Base-by-base conservation (phyloP, 2,888 invertebrate species). In the Tenthredo notha region DNA sequence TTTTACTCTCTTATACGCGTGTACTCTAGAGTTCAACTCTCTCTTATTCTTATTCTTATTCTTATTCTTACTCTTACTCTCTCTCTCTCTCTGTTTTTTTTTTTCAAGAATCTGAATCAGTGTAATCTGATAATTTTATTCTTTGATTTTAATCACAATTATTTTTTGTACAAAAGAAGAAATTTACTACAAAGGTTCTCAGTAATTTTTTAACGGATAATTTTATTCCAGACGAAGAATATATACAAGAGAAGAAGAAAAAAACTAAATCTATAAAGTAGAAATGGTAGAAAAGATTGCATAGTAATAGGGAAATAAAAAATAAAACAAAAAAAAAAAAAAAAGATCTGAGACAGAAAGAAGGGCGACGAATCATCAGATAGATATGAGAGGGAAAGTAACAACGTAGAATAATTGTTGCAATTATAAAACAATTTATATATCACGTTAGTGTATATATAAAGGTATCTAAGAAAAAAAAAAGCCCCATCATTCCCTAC, bases 11-110 rank as follows among this genome's bases (percentile, higher is more conserved):
- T 47, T 43, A 47, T 37, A 29, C 15, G 15, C 80, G 18, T 29
- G 33, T 78, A 33, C 78, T 33, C 21, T 74, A 54, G 77, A 54
- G 29, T 54, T 78, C 77, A 58, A 78, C 54, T 78, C 58, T 29
- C 43, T 40, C 47, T 15, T 18, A 18, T 43, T 74, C 37, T 70
- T 29, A 29, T 18, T 70, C 70, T 37, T 2, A 0, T n/a, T 40
- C 43, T 21, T 18, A 18, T 43, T 74, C 37, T 70, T 29, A 29
- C n/a, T 72, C 72, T 40, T 4, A 1, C 1, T 21, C 54, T 78
- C 37, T 25, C 40, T 40, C 47, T 25, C 9, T 6, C 47, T 75
- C 40, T 70, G 0, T 4, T 18, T 70, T 37, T 37, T 2, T n/a
- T 18, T 37, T 37, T n/a, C 40, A 6, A 61, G 12, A 61, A 61